These are phyloP conservation scores for Pseudomugil gertrudae DNA, from an alignment of 2,797 vertebrate genomes.

Conservation along the genomic window DNA sequence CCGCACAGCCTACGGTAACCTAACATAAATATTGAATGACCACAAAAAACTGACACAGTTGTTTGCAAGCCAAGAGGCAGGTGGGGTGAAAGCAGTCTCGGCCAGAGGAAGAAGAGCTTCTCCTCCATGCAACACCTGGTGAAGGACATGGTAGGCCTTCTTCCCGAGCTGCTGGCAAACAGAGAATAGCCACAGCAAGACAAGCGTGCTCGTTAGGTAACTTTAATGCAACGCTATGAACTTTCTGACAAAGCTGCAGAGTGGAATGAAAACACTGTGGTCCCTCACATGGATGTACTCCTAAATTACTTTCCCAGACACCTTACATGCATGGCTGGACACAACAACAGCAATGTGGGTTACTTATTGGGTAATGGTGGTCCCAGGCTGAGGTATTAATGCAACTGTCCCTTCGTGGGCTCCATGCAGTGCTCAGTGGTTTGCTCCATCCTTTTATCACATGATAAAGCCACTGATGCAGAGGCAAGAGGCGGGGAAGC, in stretches of 20 bases:
- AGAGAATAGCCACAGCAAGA: conserved; percentile 30
- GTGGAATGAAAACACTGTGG: conserved; percentile 31
- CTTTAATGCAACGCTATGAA: conserved; percentile 5
- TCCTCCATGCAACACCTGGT: conserved; percentile 47
- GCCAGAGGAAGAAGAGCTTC: conserved; percentile 7
- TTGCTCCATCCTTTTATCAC: conserved; percentile 30
- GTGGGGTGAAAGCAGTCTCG: conserved; percentile 22
- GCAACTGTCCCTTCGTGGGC: conserved; percentile 7
- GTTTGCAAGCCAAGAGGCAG: conserved; percentile 25
- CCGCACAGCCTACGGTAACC: conserved; percentile 56
- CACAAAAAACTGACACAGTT: conserved; percentile 42
- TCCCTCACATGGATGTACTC: conserved; percentile 16
- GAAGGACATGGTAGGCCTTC: conserved; percentile 47
- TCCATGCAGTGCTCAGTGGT: conserved; percentile 16
- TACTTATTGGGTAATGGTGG: not conserved
- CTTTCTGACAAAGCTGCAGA: conserved; percentile 25
- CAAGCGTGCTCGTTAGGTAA: conserved; percentile 37
- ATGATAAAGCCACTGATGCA: conserved; percentile 30
- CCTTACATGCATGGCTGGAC: conserved; percentile 32
- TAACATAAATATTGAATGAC: conserved; percentile 70
- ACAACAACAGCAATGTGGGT: not conserved
- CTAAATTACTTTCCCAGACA: conserved; percentile 20
- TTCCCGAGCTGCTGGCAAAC: conserved; percentile 24
- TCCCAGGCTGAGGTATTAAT: conserved; percentile 44
- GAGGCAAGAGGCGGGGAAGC: conserved; percentile 13